Evolutionary conservation across 2,797 vertebrate genomes (phyloP).

Genomic region (Buphagus erythrorhynchus): DNA sequence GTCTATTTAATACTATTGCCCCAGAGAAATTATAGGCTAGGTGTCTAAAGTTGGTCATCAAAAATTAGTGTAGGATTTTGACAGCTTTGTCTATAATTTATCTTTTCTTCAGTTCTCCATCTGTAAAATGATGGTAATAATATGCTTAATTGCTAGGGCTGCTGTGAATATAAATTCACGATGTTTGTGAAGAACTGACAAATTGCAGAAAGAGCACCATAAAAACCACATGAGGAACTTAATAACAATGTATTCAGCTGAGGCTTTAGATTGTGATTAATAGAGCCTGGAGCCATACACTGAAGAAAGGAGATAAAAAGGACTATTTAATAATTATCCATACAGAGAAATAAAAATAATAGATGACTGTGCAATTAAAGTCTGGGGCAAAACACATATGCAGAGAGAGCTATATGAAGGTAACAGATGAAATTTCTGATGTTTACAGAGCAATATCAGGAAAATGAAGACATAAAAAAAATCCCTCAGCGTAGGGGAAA

Average conservation of each 20-base stretch:
- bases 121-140: constrained; percentile 56
- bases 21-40: constrained; percentile 31
- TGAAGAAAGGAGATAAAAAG: constrained; percentile 38
- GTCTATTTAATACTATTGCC: constrained; percentile 1
- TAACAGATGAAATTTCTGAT: background rate
- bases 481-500: background rate
- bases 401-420: background rate
- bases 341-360: constrained; percentile 45
- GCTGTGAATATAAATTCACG: constrained; percentile 45
- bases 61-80: constrained; percentile 36
- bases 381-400: background rate
- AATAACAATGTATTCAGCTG: constrained; percentile 32
- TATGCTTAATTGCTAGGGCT: constrained; percentile 36
- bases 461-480: background rate
- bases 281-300: background rate
- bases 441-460: background rate
- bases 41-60: constrained; percentile 49
- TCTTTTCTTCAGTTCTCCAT: constrained; percentile 44
- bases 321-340: constrained; percentile 40
- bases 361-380: background rate
- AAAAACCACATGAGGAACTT: constrained; percentile 26
- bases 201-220: constrained; percentile 30
- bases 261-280: constrained; percentile 39
- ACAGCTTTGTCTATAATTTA: constrained; percentile 41
- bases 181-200: constrained; percentile 54